phyloP scores from a whole-genome alignment of 2,113 vertebrate genomes.

The Cairina moschata region DNA sequence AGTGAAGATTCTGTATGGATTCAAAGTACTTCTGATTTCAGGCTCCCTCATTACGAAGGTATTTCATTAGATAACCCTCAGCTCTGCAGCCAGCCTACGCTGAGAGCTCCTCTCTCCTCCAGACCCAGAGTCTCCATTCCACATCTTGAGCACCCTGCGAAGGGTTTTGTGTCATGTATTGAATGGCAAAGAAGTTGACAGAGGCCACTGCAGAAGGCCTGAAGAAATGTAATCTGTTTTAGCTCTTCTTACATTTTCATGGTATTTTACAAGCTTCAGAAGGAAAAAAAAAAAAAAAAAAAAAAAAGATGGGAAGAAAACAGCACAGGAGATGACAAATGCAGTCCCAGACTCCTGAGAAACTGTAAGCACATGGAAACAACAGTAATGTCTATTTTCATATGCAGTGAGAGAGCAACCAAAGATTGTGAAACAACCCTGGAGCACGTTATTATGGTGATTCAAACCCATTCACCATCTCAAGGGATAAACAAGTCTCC shows the following conservation, averaged over 20 bases:
- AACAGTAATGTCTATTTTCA: slow-evolving; percentile 15
- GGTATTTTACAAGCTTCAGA: neutral
- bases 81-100: neutral
- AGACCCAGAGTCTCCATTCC: neutral
- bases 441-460: neutral
- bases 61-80: neutral
- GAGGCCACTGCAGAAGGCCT: neutral
- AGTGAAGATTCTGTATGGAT: neutral
- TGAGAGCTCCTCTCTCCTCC: accelerated
- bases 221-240: neutral
- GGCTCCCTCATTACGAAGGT: neutral
- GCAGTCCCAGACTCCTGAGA: neutral
- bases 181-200: neutral
- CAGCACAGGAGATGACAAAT: neutral
- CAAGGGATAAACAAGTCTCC: neutral
- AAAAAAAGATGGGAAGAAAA: neutral
- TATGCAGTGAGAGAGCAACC: neutral
- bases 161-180: neutral
- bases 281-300: neutral
- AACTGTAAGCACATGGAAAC: neutral
- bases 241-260: neutral
- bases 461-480: neutral
- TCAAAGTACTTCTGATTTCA: neutral
- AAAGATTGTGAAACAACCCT: neutral
- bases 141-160: neutral